A percentile compares a stretch with the other conserved stretches of the same genome.
Conservation (phyloP, 2,113 vertebrate species). For the cat (Felis catus) region DNA sequence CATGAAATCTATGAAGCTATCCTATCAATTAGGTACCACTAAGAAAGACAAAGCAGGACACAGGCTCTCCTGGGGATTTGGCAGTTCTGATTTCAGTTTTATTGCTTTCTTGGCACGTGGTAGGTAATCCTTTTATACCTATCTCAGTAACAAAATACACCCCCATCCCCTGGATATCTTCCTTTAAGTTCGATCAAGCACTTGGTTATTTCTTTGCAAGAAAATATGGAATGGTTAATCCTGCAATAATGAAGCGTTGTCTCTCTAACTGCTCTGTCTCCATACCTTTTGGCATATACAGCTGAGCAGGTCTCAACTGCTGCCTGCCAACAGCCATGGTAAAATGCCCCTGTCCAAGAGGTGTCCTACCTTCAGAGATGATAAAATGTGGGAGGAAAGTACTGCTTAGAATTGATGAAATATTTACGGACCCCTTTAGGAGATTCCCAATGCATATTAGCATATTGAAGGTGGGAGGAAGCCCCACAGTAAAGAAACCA, state of each 20-base stretch:
- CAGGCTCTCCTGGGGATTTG: not conserved
- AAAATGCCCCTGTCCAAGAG: not conserved
- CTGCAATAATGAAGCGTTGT: not conserved
- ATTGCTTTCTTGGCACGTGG: not conserved
- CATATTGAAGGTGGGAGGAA: constrained; percentile 12
- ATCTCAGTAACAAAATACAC: constrained; percentile 19
- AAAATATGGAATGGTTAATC: not conserved
- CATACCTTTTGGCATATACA: not conserved
- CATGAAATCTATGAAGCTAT: not conserved
- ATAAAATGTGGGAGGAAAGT: not conserved
- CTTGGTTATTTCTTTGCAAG: not conserved
- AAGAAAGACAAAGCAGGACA: not conserved
- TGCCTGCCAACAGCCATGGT: not conserved
- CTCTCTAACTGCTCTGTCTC: not conserved
- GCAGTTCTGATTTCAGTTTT: not conserved
- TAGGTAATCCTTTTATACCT: not conserved
- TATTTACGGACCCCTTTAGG: not conserved
- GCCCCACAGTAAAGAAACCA: not conserved
- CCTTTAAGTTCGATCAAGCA: not conserved
- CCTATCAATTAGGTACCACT: not conserved
- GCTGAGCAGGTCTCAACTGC: not conserved
- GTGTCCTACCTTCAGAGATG: not conserved
- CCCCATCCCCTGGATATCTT: not conserved
- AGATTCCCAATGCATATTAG: not conserved
- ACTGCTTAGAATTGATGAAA: constrained; percentile 7